These are phyloP conservation scores for Mixornis gularis DNA, from an alignment of 2,113 vertebrate genomes.

Conservation along the genomic window DNA sequence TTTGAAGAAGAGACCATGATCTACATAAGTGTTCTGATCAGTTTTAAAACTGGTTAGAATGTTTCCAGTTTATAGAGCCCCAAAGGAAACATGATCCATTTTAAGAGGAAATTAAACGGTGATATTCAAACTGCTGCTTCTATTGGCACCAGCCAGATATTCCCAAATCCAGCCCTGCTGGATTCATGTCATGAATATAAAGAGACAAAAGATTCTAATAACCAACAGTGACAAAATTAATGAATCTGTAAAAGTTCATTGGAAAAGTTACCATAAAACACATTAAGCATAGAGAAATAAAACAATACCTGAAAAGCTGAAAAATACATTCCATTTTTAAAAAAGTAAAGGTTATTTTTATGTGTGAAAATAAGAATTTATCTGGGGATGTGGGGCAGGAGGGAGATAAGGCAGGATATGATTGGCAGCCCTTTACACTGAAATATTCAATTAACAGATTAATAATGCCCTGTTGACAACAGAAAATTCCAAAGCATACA, in stretches of 20 bases:
- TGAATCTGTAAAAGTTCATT: neutral
- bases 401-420: neutral
- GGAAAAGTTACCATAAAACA: neutral
- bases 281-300: neutral
- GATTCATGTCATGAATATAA: neutral
- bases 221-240: neutral
- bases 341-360: neutral
- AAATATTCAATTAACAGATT: conserved; percentile 18
- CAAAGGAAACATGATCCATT: conserved; percentile 13
- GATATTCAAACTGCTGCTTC: neutral
- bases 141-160: neutral
- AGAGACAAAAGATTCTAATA: neutral
- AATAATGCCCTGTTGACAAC: neutral
- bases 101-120: neutral
- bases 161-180: neutral
- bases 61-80: neutral
- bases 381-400: neutral
- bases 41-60: conserved; percentile 19
- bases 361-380: neutral
- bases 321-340: neutral
- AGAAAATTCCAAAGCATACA: neutral
- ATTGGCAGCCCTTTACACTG: neutral
- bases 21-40: neutral
- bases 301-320: neutral
- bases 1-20: neutral